Base-by-base conservation (phyloP, 2,113 vertebrate genomes). In the Chauna torquata region DNA sequence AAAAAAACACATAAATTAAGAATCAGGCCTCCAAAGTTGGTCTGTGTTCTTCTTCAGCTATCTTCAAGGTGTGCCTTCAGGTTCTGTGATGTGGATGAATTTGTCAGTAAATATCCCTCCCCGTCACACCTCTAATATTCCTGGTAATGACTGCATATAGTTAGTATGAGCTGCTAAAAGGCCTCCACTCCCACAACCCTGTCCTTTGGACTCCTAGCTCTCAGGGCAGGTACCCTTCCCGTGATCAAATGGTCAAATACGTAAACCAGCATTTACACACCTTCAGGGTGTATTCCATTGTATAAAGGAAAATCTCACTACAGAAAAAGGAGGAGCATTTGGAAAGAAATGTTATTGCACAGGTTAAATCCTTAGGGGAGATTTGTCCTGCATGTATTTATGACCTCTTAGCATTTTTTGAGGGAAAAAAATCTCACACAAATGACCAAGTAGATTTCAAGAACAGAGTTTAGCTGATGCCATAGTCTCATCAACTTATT, bases 401-500 rank as follows among this genome's bases (percentile, higher is more conserved):
- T 70, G 45, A 45, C 25, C 40, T 12, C 28, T n/a, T 83, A 6
- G 5, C 11, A n/a, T 42, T 65, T 38, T 62, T 61, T 61, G n/a
- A 8, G 28, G 19, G 11, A 4, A 8, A 15, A 34, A 22, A 9
- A 4, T 16, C 27, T 38, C 70, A 22, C 24, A 5, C 16, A 11
- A 32, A 38, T 4, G 12, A 44, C 12, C 55, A n/a, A 12, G n/a
- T 11, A 5, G 15, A 8, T 74, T 44, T 45, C 34, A 64, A 11
- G 36, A 65, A 14, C 5, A 6, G 42, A 16, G 17, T 42, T 52
- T 62, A 24, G 20, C 25, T 5, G 2, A 11, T 19, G 49, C n/a
- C 32, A 11, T 22, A 8, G 2, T 34, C 8, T 4, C 8, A 3
- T 9, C 17, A 14, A 8, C 11, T 27, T 8, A 14, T 5, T 57